phyloP scores from a whole-genome alignment of 37 sponge, comb jelly and placozoan species.

The Amphimedon queenslandica region DNA sequence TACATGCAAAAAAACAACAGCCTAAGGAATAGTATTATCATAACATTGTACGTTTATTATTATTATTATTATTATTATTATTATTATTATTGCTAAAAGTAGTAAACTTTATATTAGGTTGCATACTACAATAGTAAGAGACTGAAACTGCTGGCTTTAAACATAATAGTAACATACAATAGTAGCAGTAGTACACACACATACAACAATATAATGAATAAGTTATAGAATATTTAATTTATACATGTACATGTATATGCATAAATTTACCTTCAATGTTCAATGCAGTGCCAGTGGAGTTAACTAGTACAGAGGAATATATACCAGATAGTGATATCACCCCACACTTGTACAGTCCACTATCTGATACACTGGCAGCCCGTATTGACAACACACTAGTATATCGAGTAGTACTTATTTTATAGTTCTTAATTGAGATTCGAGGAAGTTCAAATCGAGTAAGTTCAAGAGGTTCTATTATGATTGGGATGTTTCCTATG shows the following conservation, averaged over 20 bases:
- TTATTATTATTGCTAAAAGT: no score
- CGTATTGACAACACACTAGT: not conserved
- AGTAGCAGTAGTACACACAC: not conserved
- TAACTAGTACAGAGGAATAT: not conserved
- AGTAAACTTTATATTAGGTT: no score
- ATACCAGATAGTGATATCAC: not conserved
- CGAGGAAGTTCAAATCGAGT: no score
- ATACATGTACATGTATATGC: not conserved
- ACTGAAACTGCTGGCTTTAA: not conserved
- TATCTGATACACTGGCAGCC: not conserved
- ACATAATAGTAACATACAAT: not conserved
- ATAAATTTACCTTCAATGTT: not conserved
- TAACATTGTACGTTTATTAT: no score
- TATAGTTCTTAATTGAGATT: no score
- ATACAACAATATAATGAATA: not conserved
- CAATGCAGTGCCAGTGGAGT: not conserved
- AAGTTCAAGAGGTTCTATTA: not conserved
- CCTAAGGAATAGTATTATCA: no score
- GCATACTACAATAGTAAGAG: not conserved
- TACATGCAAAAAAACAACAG: no score
- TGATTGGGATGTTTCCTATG: not conserved
- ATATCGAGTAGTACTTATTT: not conserved
- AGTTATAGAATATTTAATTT: not conserved
- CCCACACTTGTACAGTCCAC: not conserved
- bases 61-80: no score